phyloP scores from a whole-genome alignment of 2,797 vertebrate genomes.

The Adrianichthys oophorus region DNA sequence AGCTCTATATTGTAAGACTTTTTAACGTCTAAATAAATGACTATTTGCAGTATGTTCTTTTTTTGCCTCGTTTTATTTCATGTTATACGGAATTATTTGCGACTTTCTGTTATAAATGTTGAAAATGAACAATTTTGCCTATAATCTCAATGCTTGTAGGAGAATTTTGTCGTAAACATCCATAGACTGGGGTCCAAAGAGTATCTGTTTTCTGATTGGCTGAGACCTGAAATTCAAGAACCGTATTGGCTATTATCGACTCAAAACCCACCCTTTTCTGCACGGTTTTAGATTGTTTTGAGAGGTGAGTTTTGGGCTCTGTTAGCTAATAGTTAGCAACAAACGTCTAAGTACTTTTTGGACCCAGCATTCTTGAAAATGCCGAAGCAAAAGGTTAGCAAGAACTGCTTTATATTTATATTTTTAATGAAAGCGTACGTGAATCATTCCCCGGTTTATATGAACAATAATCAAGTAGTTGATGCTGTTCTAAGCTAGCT shows the following conservation, averaged over 20 bases:
- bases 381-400: constrained; percentile 67
- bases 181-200: neutral
- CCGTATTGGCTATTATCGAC: no score
- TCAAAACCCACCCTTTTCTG: constrained; percentile 30
- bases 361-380: constrained; percentile 59
- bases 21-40: constrained; percentile 89
- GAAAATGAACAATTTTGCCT: neutral
- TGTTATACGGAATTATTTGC: neutral
- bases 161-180: neutral
- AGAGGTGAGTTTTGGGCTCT: constrained; percentile 66
- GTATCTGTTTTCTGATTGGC: constrained; percentile 52
- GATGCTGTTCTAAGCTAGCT: constrained; percentile 49
- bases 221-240: neutral
- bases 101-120: neutral
- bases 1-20: constrained; percentile 91
- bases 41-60: constrained; percentile 82
- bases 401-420: neutral
- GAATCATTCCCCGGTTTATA: constrained; percentile 10
- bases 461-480: constrained; percentile 33
- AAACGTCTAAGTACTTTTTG: constrained; percentile 64
- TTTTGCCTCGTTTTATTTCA: no score
- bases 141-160: neutral
- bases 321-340: constrained; percentile 67
- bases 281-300: constrained; percentile 71
- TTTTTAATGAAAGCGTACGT: neutral